phyloP scores from a whole-genome alignment of 2,113 vertebrate species.

The Microtus oregoni region DNA sequence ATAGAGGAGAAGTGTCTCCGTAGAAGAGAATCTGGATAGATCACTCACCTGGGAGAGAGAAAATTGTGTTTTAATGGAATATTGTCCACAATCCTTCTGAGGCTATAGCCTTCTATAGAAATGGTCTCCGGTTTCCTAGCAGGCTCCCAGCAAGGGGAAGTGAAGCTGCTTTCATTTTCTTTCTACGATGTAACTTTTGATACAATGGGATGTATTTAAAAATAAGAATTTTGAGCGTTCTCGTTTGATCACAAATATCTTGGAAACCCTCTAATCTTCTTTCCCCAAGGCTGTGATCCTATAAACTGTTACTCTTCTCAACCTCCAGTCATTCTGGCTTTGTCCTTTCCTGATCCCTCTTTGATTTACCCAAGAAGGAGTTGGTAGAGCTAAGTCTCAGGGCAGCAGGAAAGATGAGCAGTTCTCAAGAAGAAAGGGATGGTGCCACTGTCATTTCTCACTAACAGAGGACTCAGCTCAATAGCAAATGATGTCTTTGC shows the following conservation, averaged over 20 bases:
- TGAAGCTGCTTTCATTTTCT: constrained; percentile 16
- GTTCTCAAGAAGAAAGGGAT: not conserved
- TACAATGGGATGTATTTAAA: constrained; percentile 8
- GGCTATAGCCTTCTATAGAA: constrained; percentile 26
- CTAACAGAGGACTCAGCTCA: constrained; percentile 36
- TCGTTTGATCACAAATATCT: constrained; percentile 31
- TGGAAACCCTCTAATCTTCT: not conserved
- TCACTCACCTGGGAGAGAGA: not conserved
- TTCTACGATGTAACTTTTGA: constrained; percentile 35
- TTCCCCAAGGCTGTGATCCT: not conserved
- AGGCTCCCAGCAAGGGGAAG: not conserved
- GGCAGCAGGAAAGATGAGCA: not conserved
- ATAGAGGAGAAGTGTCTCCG: not conserved
- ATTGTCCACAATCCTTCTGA: constrained; percentile 38
- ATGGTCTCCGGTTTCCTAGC: constrained; percentile 23
- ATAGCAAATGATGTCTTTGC: too few species aligned
- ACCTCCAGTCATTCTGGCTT: not conserved
- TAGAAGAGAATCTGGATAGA: not conserved
- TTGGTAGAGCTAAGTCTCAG: constrained; percentile 23
- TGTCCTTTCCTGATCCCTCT: constrained; percentile 45
- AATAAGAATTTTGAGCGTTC: not conserved
- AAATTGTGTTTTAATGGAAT: constrained; percentile 37
- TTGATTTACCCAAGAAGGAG: not conserved
- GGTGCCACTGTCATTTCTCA: not conserved
- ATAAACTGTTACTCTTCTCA: constrained; percentile 30